Percentiles rank a stretch among this genome's conserved stretches.
Evolutionary conservation across 2,888 invertebrate species (phyloP).

Genomic region (Notodonta dromedarius): DNA sequence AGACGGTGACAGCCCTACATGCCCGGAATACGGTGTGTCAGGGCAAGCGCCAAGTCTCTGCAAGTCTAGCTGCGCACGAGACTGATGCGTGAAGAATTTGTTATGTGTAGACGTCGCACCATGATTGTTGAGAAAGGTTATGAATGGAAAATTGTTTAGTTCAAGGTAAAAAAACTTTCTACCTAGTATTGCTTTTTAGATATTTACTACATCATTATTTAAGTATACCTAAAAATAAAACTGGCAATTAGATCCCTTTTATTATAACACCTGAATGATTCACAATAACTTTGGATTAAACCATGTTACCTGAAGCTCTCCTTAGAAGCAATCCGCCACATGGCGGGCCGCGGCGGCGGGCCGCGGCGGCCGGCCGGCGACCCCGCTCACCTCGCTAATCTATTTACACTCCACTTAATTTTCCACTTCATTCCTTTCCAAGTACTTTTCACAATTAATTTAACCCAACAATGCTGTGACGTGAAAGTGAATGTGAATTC

Average conservation of each 20-base stretch:
- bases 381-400: conserved; percentile 5
- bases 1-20: background rate
- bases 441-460: conserved; percentile 9
- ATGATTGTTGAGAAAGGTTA: background rate
- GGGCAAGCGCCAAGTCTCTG: background rate
- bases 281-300: background rate
- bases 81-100: background rate
- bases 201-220: too few relatives aligned
- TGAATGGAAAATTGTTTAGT: background rate
- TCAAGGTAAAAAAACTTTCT: too few relatives aligned
- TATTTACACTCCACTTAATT: conserved; percentile 6
- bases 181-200: too few relatives aligned
- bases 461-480: conserved; percentile 2
- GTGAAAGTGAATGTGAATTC: conserved; percentile 6
- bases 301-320: background rate
- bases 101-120: background rate
- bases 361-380: background rate
- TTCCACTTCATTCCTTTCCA: conserved; percentile 7
- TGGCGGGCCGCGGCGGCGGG: background rate
- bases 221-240: too few relatives aligned
- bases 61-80: background rate
- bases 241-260: background rate
- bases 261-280: background rate
- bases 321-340: background rate
- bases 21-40: background rate